Base-by-base conservation (phyloP, 23 tunicate genomes). In the Ciona savignyi region DNA sequence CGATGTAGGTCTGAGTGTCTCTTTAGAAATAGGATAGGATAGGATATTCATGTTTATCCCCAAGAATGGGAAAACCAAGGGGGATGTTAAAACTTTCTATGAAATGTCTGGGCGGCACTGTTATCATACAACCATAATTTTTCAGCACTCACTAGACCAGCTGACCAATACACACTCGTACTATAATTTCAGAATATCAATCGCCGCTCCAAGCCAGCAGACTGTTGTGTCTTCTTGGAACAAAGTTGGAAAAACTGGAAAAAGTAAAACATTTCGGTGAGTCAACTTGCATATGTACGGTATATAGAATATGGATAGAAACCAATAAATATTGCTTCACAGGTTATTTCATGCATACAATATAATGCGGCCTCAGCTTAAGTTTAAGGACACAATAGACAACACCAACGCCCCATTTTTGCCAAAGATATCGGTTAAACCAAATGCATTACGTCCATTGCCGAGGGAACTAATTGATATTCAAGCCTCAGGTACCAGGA, bases 201-300 rank as follows among this genome's bases (percentile, higher is more conserved):
- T 15, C 15, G 56, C 56, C 15, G 56, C 56, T 42, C 9, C 56
- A 42, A 42, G 56, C 15, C 56, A 42, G 15, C 35, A 75, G 32
- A 65, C 80, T 1, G 81, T 90, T 2, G 80, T 90, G 0, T 90
- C 97, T 22, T 90, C 97, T 1, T 90, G 97, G 97, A 90, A 90
- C 48, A 67, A 68, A 74, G 65, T 65, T 51, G 62, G 64, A 6
- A 83, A 79, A 35, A 33, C 63, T 27, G 89, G 89, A 25, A 79
- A 75, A 51, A 60, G 60, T 31, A 80, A 82, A 74, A 90, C 88
- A 25, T 77, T 82, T 74, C 77, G 78, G 83, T 81, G 4, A 15
- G 74, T 74, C 56, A 42, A 42, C 15, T 15, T 42, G 56, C 56
- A 6, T 9, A 15, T 42, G 56, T 42, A 42, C 15, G 56, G 67